Evolutionary conservation across 2,888 invertebrate species (phyloP).

Genomic region (Marasmarcha lunaedactyla): DNA sequence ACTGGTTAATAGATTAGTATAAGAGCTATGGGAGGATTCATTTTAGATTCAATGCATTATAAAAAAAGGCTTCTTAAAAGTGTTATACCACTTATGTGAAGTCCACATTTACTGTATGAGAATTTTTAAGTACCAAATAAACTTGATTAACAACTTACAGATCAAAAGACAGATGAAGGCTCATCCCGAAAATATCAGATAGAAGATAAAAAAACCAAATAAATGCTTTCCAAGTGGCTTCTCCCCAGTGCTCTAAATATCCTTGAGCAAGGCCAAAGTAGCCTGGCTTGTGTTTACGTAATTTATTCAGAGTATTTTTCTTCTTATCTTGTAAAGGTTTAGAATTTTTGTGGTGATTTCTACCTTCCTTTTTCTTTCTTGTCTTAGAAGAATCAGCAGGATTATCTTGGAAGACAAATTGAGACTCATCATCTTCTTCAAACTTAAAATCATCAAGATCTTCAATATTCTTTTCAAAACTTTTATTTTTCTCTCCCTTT

Average conservation of each 20-base stretch:
- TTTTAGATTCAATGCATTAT: conserved; percentile 2
- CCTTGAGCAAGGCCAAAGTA: conserved; percentile 54
- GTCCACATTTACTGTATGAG: too few species aligned
- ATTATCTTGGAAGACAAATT: conserved; percentile 45
- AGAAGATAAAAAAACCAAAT: conserved; percentile 84
- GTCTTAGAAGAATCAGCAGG: conserved; percentile 37
- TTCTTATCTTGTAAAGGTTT: conserved; percentile 54
- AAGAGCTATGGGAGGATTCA: too few species aligned
- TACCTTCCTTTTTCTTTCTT: conserved; percentile 63
- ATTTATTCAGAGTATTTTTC: conserved; percentile 51
- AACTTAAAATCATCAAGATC: conserved; percentile 37
- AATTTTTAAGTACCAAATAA: too few species aligned
- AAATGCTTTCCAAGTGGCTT: conserved; percentile 72
- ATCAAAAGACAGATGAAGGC: conserved; percentile 77
- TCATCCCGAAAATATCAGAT: conserved; percentile 84
- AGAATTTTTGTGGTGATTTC: conserved; percentile 39
- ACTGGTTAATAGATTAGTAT: too few species aligned
- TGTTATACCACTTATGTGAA: conserved; percentile 2
- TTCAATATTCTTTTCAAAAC: conserved; percentile 27
- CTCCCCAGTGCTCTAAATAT: conserved; percentile 67
- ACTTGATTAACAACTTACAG: conserved; percentile 76
- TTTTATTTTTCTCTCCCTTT: conserved; percentile 39
- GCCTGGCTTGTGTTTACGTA: conserved; percentile 47
- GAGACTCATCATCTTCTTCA: conserved; percentile 40
- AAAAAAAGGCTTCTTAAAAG: conserved; percentile 1